phyloP scores from a whole-genome alignment of 2,888 invertebrate species.

The Syrphus vitripennis region DNA sequence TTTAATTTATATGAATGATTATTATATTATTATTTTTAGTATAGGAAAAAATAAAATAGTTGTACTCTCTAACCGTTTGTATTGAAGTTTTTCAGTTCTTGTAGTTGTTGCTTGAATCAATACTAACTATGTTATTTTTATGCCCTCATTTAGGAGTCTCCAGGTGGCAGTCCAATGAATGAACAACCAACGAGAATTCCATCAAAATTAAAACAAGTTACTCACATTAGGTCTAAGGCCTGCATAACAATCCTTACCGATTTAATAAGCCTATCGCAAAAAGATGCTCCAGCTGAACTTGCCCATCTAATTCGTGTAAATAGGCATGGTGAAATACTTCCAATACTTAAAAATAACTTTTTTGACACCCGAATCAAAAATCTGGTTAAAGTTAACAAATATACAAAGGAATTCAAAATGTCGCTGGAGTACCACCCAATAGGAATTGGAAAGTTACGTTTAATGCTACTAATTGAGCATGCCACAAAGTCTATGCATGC shows the following conservation, averaged over 20 bases:
- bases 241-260: constrained; percentile 91
- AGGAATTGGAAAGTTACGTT: constrained; percentile 89
- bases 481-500: constrained; percentile 87
- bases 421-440: constrained; percentile 88
- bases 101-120: too few species aligned
- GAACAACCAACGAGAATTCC: neutral
- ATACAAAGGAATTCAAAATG: constrained; percentile 85
- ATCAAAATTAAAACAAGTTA: constrained; percentile 83
- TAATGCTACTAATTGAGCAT: constrained; percentile 89
- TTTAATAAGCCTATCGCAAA: constrained; percentile 84
- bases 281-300: constrained; percentile 87
- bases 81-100: too few species aligned
- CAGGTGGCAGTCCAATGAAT: neutral
- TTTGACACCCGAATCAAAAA: constrained; percentile 90
- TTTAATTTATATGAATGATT: too few species aligned
- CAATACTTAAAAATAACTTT: constrained; percentile 91
- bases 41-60: too few species aligned
- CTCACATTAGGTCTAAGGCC: constrained; percentile 89
- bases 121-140: neutral
- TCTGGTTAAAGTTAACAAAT: constrained; percentile 85
- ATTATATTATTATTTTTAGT: too few species aligned
- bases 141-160: neutral
- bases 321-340: constrained; percentile 86
- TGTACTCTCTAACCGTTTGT: too few species aligned
- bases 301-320: constrained; percentile 85